Conservation (phyloP, 1,140 invertebrate genomes). For the Dendrolimus punctatus region DNA sequence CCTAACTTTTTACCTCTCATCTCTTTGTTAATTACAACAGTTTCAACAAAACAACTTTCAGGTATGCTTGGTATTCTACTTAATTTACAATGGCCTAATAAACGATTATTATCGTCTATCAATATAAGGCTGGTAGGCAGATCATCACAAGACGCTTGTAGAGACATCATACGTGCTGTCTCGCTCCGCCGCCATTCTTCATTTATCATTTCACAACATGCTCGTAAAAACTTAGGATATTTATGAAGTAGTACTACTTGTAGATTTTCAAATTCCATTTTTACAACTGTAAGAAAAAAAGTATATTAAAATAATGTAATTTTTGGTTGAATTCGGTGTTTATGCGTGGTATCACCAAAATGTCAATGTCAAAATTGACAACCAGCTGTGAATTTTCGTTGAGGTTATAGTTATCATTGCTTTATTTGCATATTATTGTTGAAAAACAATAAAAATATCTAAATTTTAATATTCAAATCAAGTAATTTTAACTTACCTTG, state of each 20-base stretch:
- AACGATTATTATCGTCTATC: conserved; percentile 70
- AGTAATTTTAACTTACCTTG: too few relatives aligned
- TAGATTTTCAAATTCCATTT: conserved; percentile 37
- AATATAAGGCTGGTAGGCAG: conserved; percentile 82
- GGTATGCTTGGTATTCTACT: conserved; percentile 76
- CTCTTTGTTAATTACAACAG: conserved; percentile 80
- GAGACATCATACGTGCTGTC: conserved; percentile 80
- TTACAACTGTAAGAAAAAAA: conserved; percentile 17
- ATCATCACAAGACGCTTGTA: conserved; percentile 78
- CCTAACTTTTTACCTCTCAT: conserved; percentile 82
- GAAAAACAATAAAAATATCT: too few relatives aligned
- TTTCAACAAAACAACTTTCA: conserved; percentile 82
- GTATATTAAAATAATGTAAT: background rate
- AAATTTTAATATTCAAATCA: too few relatives aligned
- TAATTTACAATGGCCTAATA: conserved; percentile 85
- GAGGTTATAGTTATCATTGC: too few relatives aligned
- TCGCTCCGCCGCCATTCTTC: conserved; percentile 86
- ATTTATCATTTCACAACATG: conserved; percentile 83
- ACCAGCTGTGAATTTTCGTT: too few relatives aligned
- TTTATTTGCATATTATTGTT: too few relatives aligned
- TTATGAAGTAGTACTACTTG: conserved; percentile 78
- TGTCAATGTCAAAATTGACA: too few relatives aligned
- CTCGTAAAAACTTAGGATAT: conserved; percentile 76
- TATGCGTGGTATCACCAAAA: too few relatives aligned
- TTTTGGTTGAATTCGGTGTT: too few relatives aligned